Percentiles rank a stretch among this genome's conserved stretches.
Conservation (phyloP, 2,797 vertebrate genomes). For the Sphenodon punctatus region DNA sequence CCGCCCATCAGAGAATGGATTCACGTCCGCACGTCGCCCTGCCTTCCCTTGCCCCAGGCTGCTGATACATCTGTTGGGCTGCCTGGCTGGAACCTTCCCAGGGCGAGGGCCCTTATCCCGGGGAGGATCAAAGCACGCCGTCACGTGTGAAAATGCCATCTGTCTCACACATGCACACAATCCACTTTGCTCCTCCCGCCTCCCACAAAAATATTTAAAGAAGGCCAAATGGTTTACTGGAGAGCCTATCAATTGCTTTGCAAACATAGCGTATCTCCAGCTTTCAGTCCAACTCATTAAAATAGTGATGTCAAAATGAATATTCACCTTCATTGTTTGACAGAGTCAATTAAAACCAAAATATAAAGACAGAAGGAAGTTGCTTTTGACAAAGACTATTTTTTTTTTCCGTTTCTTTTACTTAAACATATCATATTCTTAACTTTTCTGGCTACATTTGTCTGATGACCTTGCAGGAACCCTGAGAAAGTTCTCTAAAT, state of each 20-base stretch:
- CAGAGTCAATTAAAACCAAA: neutral
- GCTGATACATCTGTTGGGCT: no score
- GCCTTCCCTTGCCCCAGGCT: no score
- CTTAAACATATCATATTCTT: neutral
- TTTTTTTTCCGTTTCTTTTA: neutral
- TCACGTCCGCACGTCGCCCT: no score
- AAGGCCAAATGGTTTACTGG: neutral
- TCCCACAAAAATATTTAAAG: neutral
- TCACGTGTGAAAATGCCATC: no score
- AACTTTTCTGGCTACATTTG: neutral
- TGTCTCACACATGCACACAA: neutral
- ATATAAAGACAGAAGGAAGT: neutral
- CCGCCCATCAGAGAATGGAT: no score
- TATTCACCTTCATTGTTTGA: neutral
- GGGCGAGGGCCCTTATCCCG: no score
- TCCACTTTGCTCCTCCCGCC: neutral
- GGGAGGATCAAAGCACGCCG: no score
- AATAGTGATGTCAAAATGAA: neutral
- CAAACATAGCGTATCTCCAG: neutral
- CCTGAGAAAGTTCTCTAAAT: slow-evolving; percentile 54
- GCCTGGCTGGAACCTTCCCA: no score
- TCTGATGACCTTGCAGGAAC: slow-evolving; percentile 24
- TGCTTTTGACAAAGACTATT: neutral
- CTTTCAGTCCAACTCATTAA: neutral
- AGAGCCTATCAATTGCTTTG: neutral